Percentiles rank a stretch among this genome's conserved stretches.
Evolutionary conservation across 2,113 vertebrate species (phyloP).

Genomic region (Microtus montanus): DNA sequence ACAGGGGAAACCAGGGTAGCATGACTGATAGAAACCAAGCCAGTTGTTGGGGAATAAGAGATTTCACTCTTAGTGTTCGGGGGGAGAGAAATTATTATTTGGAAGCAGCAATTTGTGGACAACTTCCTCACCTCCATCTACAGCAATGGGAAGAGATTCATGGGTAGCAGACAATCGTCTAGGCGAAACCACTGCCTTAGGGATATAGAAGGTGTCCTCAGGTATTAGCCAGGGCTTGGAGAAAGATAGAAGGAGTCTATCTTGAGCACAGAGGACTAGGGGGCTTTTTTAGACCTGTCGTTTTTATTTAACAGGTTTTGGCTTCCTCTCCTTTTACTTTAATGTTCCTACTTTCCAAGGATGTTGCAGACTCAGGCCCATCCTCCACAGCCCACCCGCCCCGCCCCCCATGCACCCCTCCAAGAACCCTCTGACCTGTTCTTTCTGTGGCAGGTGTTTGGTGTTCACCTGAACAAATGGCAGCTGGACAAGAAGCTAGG

Average conservation of each 20-base stretch:
- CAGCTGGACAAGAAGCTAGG: constrained; percentile 95
- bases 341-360: not conserved
- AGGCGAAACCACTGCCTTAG: not conserved
- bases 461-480: constrained; percentile 98
- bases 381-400: too few species aligned
- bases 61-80: not conserved
- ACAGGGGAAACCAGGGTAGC: not conserved
- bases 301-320: not conserved
- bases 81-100: not conserved
- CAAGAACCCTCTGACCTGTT: not conserved
- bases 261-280: not conserved
- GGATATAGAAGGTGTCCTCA: too few species aligned
- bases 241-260: not conserved
- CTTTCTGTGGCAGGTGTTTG: constrained; percentile 89
- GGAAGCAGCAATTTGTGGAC: not conserved
- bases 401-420: rapidly evolving
- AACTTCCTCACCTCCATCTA: not conserved
- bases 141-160: not conserved
- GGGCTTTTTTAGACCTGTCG: too few species aligned
- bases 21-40: not conserved
- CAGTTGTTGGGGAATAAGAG: not conserved
- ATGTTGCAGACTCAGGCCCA: not conserved
- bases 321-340: not conserved
- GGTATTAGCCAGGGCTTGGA: not conserved
- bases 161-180: not conserved